Evolutionary conservation across 2,113 vertebrate species (phyloP).

Genomic region (Alces alces): DNA sequence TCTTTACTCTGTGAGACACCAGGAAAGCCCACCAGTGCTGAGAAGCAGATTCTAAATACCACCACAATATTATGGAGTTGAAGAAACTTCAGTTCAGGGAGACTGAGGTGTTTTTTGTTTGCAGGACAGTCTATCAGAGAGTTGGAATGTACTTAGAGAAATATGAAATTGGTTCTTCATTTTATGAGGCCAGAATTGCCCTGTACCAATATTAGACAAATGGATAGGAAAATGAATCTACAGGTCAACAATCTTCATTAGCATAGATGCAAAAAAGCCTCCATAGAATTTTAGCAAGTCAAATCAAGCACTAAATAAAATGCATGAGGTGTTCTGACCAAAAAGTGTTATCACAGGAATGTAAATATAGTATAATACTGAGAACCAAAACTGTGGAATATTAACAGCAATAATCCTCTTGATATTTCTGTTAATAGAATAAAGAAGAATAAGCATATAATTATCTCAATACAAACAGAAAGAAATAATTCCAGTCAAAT

Average conservation of each 20-base stretch:
- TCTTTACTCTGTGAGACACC: not conserved
- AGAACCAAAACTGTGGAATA: not conserved
- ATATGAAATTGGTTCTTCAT: not conserved
- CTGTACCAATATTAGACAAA: not conserved
- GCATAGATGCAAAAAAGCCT: not conserved
- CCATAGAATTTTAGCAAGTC: not conserved
- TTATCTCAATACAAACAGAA: not conserved
- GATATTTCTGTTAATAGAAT: not conserved
- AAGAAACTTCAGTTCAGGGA: not conserved
- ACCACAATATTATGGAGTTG: not conserved
- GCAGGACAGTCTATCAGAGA: not conserved
- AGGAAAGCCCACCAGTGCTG: not conserved
- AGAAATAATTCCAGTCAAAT: not conserved
- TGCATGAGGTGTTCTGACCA: not conserved
- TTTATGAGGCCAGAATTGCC: not conserved
- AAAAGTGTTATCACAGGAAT: not conserved
- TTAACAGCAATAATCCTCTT: not conserved
- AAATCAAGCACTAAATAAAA: not conserved
- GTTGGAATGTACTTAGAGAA: not conserved
- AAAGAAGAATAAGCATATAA: not conserved
- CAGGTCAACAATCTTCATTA: not conserved
- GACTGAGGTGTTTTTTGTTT: not conserved
- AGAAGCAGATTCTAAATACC: not conserved
- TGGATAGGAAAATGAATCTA: not conserved
- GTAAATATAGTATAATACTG: not conserved